phyloP scores from a whole-genome alignment of 2,888 invertebrate species.

The Syrista parreyssii region DNA sequence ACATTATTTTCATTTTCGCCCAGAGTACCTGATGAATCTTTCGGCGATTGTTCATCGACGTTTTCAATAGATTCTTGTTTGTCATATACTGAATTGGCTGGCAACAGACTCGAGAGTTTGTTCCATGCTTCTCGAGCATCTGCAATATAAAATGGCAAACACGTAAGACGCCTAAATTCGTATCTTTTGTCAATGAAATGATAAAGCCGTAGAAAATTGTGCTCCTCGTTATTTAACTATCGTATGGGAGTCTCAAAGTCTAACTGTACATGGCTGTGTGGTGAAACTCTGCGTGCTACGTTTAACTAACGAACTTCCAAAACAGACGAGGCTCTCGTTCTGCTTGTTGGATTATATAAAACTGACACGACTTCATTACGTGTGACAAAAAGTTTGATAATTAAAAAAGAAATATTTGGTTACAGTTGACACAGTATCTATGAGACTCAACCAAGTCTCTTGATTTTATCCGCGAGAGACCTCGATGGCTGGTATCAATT shows the following conservation, averaged over 20 bases:
- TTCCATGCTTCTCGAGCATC: slow-evolving; percentile 45
- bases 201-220: not conserved
- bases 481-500: not conserved
- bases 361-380: not conserved
- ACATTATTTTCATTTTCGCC: slow-evolving; percentile 40
- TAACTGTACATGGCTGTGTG: slow-evolving; percentile 2
- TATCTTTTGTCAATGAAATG: not conserved
- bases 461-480: not conserved
- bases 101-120: slow-evolving; percentile 42
- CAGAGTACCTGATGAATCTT: slow-evolving; percentile 20
- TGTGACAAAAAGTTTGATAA: not conserved
- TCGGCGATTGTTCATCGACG: slow-evolving; percentile 19
- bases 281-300: slow-evolving; percentile 19
- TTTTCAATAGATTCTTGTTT: slow-evolving; percentile 32
- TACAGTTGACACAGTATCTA: not conserved
- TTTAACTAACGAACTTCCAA: slow-evolving; percentile 42
- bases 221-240: not conserved
- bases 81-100: slow-evolving; percentile 54
- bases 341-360: not conserved
- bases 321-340: not conserved
- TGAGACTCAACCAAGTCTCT: no score
- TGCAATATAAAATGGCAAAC: slow-evolving; percentile 23
- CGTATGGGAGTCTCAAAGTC: not conserved
- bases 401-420: not conserved
- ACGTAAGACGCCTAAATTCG: not conserved